A percentile compares a stretch with the other conserved stretches of the same genome.
Evolutionary conservation across 2,888 invertebrate genomes (phyloP).

Genomic region (Drosophila algonquin): DNA sequence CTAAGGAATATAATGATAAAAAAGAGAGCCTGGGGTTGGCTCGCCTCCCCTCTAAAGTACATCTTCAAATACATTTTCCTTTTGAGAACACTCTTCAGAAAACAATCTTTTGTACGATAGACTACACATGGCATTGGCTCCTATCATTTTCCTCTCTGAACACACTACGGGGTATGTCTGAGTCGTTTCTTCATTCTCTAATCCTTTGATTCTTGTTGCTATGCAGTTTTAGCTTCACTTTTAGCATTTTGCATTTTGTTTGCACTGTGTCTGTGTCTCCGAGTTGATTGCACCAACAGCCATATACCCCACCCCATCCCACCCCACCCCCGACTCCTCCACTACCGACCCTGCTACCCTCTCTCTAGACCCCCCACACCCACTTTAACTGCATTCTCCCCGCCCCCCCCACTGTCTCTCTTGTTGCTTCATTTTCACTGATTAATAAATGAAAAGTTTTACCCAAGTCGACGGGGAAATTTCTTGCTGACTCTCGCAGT

Average conservation of each 20-base stretch:
- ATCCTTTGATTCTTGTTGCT: constrained; percentile 18
- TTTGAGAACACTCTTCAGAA: too few species aligned
- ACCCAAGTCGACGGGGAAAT: constrained; percentile 17
- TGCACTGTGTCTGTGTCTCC: constrained; percentile 69
- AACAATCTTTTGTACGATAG: too few species aligned
- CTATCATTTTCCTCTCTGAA: too few species aligned
- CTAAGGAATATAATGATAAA: too few species aligned
- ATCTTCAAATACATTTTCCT: too few species aligned
- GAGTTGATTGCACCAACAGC: constrained; percentile 65
- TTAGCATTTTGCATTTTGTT: constrained; percentile 61
- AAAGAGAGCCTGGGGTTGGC: too few species aligned
- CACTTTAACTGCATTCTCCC: constrained; percentile 10
- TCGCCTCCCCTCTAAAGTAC: too few species aligned
- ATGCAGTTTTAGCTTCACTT: constrained; percentile 46
- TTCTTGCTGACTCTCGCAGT: constrained; percentile 47
- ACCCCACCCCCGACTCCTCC: neutral
- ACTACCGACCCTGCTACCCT: neutral
- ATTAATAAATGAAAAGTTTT: constrained; percentile 63
- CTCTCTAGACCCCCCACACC: neutral
- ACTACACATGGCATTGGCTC: too few species aligned
- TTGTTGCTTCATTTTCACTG: constrained; percentile 54
- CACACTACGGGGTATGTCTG: neutral
- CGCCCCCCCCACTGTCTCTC: neutral
- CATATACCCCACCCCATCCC: neutral
- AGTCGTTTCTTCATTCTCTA: neutral